Base-by-base conservation (phyloP, 2,797 vertebrate genomes). In the Danio jaintianensis region DNA sequence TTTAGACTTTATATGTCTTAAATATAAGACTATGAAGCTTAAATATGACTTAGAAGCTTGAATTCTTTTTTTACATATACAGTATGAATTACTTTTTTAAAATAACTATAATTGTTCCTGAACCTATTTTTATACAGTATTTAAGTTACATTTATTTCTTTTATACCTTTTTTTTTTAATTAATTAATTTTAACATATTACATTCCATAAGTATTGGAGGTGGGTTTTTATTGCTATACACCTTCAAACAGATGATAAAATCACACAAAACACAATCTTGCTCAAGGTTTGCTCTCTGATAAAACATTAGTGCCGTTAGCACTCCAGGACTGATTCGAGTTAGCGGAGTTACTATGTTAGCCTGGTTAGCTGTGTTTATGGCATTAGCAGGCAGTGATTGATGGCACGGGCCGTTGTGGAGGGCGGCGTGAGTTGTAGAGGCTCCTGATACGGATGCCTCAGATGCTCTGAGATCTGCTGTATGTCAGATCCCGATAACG, bases 401-500 rank as follows among this genome's bases (percentile, higher is more conserved):
- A 94, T 94, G 83, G 90, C 86, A 86, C 86, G 66, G 91, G 91
- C 89, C 90, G 74, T 87, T 74, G 88, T 86, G 86, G 92, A 90
- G 88, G 91, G 86, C 87, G 62, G 89, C 85, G 87, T 92, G 92
- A 94, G 82, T 78, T 93, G 93, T 91, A 93, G 91, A 90, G 92
- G 88, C 90, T 90, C 88, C 93, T 90, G 93, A 93, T 93, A 93
- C 85, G 10, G 76, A 87, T 85, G 88, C 86, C 90, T 89, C 82
- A 92, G 92, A 93, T 93, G 93, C 92, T 93, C 90, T 88, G 90
- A 92, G 92, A 93, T 93, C 93, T 91, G 89, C 91, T 89, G 90
- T 81, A 89, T 93, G 92, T 93, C 93, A 93, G 92, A 94, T 93
- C 85, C 91, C 87, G 93, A 93, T 94, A 93, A 94, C 88, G 56